A percentile compares a stretch with the other conserved stretches of the same genome.
Evolutionary conservation across 2,888 invertebrate genomes (phyloP).

Genomic region (Orthosia cruda): DNA sequence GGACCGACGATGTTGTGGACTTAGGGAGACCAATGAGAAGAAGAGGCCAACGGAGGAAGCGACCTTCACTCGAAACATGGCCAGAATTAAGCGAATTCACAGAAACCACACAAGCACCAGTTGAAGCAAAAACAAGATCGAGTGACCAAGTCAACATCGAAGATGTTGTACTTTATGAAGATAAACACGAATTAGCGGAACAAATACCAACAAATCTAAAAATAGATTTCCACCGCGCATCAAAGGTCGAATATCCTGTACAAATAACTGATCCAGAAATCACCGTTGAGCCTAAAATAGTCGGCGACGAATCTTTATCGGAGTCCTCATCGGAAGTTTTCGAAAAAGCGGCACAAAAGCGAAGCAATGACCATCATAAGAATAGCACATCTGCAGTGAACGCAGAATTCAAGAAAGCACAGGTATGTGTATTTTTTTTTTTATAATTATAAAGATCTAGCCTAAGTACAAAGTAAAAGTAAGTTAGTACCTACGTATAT

Average conservation of each 20-base stretch:
- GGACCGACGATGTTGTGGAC: conserved; percentile 84
- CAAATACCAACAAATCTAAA: conserved; percentile 21
- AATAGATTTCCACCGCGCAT: conserved; percentile 29
- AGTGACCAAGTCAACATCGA: conserved; percentile 40
- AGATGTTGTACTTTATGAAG: conserved; percentile 41
- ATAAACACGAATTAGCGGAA: conserved; percentile 29
- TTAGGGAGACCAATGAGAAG: conserved; percentile 80
- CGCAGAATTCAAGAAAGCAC: conserved; percentile 63
- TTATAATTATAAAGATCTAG: conserved; percentile 4
- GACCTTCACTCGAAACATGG: conserved; percentile 76
- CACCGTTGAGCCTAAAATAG: conserved; percentile 21
- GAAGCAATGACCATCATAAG: conserved; percentile 51
- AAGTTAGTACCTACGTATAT: not conserved
- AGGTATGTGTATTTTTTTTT: conserved; percentile 67
- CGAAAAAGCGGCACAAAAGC: conserved; percentile 36
- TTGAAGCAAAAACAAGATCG: conserved; percentile 50
- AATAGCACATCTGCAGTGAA: conserved; percentile 52
- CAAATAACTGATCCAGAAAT: conserved; percentile 23
- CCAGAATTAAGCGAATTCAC: conserved; percentile 79
- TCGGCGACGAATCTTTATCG: conserved; percentile 81
- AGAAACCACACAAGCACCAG: conserved; percentile 62
- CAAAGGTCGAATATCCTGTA: conserved; percentile 13
- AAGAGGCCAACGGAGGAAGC: conserved; percentile 82
- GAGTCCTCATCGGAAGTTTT: conserved; percentile 81
- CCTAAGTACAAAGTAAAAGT: not conserved